phyloP scores from a whole-genome alignment of 2,797 vertebrate species.

The Notoglanidium macrostoma region DNA sequence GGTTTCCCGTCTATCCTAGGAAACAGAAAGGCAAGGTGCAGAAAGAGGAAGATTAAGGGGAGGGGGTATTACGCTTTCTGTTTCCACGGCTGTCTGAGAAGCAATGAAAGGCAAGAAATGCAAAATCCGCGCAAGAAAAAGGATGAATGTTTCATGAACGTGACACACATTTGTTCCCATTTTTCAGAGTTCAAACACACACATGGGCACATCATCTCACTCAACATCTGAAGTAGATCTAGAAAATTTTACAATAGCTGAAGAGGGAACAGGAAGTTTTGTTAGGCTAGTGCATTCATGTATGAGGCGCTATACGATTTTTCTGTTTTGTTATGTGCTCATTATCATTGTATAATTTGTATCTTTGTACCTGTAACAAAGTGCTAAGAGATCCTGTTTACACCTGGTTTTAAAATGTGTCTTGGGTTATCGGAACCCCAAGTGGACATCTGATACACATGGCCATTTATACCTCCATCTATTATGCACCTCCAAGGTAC shows the following conservation, averaged over 20 bases:
- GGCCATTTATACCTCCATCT: no score
- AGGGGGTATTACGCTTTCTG: constrained; percentile 16
- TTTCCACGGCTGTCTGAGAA: constrained; percentile 39
- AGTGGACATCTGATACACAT: no score
- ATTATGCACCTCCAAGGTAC: no score
- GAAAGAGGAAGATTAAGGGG: neutral
- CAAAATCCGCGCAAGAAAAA: constrained; percentile 62
- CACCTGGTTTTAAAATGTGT: no score
- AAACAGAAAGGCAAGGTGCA: constrained; percentile 11
- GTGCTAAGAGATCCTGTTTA: neutral
- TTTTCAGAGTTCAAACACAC: constrained; percentile 47
- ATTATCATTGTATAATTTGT: neutral
- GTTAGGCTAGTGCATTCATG: neutral
- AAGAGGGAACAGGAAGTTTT: neutral
- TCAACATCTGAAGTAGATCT: constrained; percentile 15
- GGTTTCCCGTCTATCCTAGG: constrained; percentile 21
- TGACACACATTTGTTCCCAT: constrained; percentile 53
- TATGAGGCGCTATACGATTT: neutral
- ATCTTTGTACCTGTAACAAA: neutral
- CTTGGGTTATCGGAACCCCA: no score
- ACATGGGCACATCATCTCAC: neutral
- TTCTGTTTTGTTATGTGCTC: neutral
- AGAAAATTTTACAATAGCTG: constrained; percentile 9
- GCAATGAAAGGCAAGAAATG: constrained; percentile 57
- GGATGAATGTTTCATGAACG: constrained; percentile 71